Conservation (phyloP, 2,888 invertebrate genomes). For the Tetramorium bicarinatum region DNA sequence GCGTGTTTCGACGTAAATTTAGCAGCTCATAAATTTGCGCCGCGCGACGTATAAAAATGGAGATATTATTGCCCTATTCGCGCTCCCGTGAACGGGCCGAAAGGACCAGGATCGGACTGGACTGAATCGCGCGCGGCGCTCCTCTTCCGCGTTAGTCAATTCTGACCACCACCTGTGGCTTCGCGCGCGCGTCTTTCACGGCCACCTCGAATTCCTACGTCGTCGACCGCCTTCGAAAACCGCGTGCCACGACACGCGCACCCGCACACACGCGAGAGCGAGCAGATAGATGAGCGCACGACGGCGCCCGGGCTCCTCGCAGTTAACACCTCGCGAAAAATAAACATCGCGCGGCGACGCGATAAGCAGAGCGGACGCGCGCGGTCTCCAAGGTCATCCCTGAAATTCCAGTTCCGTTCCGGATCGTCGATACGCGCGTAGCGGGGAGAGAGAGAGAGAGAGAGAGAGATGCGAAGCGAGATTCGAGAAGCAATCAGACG, state of each 20-base stretch:
- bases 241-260: slow-evolving; percentile 2
- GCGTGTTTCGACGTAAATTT: slow-evolving; percentile 31
- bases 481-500: background rate
- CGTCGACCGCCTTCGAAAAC: slow-evolving; percentile 41
- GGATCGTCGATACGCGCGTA: slow-evolving; percentile 51
- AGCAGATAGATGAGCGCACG: background rate
- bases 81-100: slow-evolving; percentile 26
- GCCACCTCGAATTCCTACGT: slow-evolving; percentile 62
- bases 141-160: slow-evolving; percentile 49
- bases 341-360: slow-evolving; percentile 66
- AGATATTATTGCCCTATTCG: slow-evolving; percentile 43
- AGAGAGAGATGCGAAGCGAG: background rate
- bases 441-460: background rate
- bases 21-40: slow-evolving; percentile 43
- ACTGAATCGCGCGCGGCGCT: background rate
- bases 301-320: slow-evolving; percentile 33
- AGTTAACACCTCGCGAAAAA: slow-evolving; percentile 70
- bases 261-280: background rate
- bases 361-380: slow-evolving; percentile 70
- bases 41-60: slow-evolving; percentile 43
- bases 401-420: slow-evolving; percentile 74
- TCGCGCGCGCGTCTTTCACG: slow-evolving; percentile 60
- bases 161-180: slow-evolving; percentile 75
- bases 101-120: background rate
- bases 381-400: slow-evolving; percentile 71